Percentiles rank a stretch among this genome's conserved stretches.
Conservation (phyloP, 2,113 vertebrate species). For the Barnardius zonarius region DNA sequence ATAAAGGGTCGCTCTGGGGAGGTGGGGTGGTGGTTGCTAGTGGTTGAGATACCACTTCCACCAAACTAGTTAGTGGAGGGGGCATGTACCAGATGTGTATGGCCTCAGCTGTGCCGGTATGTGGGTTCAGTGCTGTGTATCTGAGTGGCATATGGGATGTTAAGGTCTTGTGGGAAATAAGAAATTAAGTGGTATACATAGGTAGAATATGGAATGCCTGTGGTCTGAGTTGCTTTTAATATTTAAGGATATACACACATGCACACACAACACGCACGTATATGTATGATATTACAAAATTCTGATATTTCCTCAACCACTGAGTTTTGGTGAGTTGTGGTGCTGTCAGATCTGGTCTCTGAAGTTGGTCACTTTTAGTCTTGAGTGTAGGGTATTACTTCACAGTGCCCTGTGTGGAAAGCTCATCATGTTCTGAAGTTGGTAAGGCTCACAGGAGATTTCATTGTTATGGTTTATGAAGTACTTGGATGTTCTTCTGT, state of each 20-base stretch:
- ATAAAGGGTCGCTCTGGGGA: not conserved
- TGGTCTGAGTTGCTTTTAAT: not conserved
- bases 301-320: not conserved
- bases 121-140: not conserved
- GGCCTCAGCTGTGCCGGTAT: not conserved
- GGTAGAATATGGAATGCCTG: not conserved
- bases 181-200: not conserved
- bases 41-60: not conserved
- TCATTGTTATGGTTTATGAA: not conserved
- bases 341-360: not conserved
- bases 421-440: not conserved
- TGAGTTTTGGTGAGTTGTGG: not conserved
- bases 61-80: not conserved
- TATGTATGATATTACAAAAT: not conserved
- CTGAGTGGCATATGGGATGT: not conserved
- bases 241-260: not conserved
- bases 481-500: not conserved
- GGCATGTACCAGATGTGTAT: not conserved
- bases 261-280: fast-evolving
- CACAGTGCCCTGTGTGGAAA: not conserved
- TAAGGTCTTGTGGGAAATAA: not conserved
- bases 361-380: not conserved
- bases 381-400: not conserved
- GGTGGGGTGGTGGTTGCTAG: not conserved
- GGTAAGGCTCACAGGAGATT: not conserved